A percentile compares a stretch with the other conserved stretches of the same genome.
Conservation (phyloP, 2,888 invertebrate genomes). For the Synergus itoensis region DNA sequence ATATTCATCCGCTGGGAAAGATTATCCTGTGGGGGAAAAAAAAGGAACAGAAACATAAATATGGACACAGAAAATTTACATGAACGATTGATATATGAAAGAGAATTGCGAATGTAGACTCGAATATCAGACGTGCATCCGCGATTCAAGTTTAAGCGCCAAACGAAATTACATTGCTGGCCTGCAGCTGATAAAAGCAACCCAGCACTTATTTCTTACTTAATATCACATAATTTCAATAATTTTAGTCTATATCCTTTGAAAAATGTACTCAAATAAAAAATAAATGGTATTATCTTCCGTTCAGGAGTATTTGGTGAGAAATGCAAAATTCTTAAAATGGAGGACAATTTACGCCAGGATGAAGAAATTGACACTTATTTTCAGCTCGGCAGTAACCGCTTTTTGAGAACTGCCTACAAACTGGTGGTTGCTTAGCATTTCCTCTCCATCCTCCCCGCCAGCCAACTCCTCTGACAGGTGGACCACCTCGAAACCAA, state of each 20-base stretch:
- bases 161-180: conserved; percentile 9
- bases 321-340: conserved; percentile 60
- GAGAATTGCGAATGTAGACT: not conserved
- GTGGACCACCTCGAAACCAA: conserved; percentile 76
- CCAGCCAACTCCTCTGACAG: conserved; percentile 77
- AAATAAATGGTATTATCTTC: not conserved
- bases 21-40: not conserved
- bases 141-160: not conserved
- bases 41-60: not conserved
- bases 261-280: not conserved
- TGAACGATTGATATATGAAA: not conserved
- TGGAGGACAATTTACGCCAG: conserved; percentile 82
- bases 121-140: not conserved
- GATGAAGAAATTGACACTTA: conserved; percentile 91
- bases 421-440: conserved; percentile 78
- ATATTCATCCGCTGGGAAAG: not conserved
- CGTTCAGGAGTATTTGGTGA: not conserved
- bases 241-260: conserved; percentile 3
- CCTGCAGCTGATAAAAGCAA: conserved; percentile 1
- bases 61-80: not conserved
- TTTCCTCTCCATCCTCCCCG: conserved; percentile 78
- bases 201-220: conserved; percentile 6
- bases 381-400: conserved; percentile 91
- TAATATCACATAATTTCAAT: conserved; percentile 31
- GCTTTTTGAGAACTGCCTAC: conserved; percentile 88